phyloP scores from a whole-genome alignment of 1,140 invertebrate genomes.

The Aricia agestis region DNA sequence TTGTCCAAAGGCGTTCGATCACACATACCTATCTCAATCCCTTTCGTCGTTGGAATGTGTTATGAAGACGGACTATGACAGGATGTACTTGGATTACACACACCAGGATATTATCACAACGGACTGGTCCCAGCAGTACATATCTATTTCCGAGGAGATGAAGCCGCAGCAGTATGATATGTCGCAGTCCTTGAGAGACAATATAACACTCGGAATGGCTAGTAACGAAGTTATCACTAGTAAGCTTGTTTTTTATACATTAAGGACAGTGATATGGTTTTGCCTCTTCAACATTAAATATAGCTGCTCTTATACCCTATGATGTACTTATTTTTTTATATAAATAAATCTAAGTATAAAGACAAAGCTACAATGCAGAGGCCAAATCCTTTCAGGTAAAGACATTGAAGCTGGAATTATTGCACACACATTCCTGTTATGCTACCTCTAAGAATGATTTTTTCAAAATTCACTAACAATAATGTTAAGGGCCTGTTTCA shows the following conservation, averaged over 20 bases:
- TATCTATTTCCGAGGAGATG: conserved; percentile 34
- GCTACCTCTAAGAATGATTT: no score
- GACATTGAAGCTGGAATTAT: no score
- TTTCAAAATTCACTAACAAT: no score
- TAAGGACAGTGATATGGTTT: neutral
- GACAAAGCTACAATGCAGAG: no score
- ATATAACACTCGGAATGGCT: conserved; percentile 49
- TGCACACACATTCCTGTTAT: no score
- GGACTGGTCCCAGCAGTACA: conserved; percentile 42
- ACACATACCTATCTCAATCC: conserved; percentile 61
- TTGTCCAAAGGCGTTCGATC: conserved; percentile 42
- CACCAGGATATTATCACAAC: conserved; percentile 23
- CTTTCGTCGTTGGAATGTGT: conserved; percentile 45
- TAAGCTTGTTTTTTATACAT: neutral
- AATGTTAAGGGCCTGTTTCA: no score
- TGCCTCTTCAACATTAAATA: neutral
- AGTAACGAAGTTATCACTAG: neutral
- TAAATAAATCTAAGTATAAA: no score
- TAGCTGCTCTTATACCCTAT: no score
- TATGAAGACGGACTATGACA: conserved; percentile 52
- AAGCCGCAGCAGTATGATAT: conserved; percentile 56
- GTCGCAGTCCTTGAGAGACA: conserved; percentile 41
- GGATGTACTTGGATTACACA: conserved; percentile 48
- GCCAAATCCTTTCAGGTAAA: no score
- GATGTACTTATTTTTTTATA: no score